Base-by-base conservation (phyloP, 2,888 invertebrate genomes). In the Panorpa germanica region DNA sequence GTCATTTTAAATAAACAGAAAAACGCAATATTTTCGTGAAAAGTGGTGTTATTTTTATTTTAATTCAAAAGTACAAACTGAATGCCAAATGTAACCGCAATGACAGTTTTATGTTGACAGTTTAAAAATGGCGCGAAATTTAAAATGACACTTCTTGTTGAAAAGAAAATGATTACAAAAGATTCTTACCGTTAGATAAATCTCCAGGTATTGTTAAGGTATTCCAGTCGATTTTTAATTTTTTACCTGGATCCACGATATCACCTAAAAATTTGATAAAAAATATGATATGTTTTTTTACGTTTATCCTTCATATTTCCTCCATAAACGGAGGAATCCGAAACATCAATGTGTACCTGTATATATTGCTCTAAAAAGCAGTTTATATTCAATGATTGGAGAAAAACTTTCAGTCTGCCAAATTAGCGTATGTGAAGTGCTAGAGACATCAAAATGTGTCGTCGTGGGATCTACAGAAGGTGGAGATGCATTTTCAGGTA, bases 351-450 rank as follows among this genome's bases (percentile, higher is more conserved):
- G 3, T 17, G 3, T 3, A 8, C 5, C 3, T 13, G 20, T 11
- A n/a, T 4, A 15, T 4, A 10, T 16, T 11, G 3, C 34, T 20
- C 52, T 42, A 39, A 54, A 54, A 34, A 47, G 50, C 22, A 69
- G 54, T 40, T 59, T 60, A 38, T 70, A 65, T 55, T 83, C 81
- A 41, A 74, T 72, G 29, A 83, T 71, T 2, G 75, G 69, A 18
- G 76, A 70, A 48, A 80, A 74, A 32, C 80, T 81, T 45, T 83
- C 82, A 1, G 81, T 82, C 45, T 80, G 77, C 83, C 83, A 85
- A 29, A 80, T 69, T 3, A 85, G 58, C 5, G 69, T 72, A 45
- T 74, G 78, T 15, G 70, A 64, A 32, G 48, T 68, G 26, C 57
- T 44, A 0, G 51, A n/a, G 17, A 31, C 8, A 31, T 14, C 5